Base-by-base conservation (phyloP, 2,797 vertebrate species). In the Limosa lapponica region DNA sequence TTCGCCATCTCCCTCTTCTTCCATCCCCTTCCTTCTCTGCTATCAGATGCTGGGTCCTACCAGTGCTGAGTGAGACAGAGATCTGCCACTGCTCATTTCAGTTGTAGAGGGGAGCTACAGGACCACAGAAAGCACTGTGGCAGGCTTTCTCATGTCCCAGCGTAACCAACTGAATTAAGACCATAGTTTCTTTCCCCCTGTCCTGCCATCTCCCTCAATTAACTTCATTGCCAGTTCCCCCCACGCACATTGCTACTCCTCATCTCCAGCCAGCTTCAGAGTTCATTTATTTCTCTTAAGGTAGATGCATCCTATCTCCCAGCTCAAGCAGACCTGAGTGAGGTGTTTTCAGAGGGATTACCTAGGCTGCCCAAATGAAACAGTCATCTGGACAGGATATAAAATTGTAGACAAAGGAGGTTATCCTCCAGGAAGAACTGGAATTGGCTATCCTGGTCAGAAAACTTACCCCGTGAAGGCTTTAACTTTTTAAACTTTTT, bases 31-130 rank as follows among this genome's bases (percentile, higher is more conserved):
- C 52, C 34, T 57, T 74, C 22, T n/a, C 43, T 39, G 36, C 32
- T 39, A 1, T 12, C 32, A 30, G 37, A 15, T 49, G 32, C 32
- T 59, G 61, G 25, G 43, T 62, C 57, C 36, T 44, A 8, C 17
- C 0, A 0, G 17, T 41, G n/a, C 69, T 64, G 41, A 27, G 34
- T 4, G 20, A 1, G 12, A 6, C 13, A 41, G 62, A 74, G 15
- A 43, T 64, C n/a, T 64, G 43, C 11, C n/a, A 12, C 39, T 30
- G 36, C 58, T n/a, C 54, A 3, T 79, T 71, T 48, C 18, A 22
- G 14, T 4, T 32, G 14, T 15, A 61, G 27, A 46, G 37, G 12
- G 10, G 2, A 78, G 19, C 46, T 52, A 6, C 16, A 81, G 36
- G 8, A 61, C 28, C 41, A 74, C 23, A 43, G 32, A 28, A 70